Conservation (phyloP, 2,888 invertebrate genomes). For the Rhynchonema sp. region DNA sequence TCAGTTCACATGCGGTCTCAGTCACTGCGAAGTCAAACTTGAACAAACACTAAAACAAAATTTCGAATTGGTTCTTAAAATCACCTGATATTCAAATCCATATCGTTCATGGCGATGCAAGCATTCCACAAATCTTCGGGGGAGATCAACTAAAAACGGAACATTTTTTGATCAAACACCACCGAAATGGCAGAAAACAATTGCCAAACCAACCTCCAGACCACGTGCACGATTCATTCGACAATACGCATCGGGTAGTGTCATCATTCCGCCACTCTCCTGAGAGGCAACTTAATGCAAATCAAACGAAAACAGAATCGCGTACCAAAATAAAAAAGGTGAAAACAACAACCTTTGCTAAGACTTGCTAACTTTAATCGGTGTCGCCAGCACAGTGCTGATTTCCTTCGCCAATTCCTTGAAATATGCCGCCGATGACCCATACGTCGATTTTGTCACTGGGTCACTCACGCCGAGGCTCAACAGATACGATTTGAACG, state of each 20-base stretch:
- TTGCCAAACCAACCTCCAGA: constrained; percentile 42
- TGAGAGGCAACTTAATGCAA: constrained; percentile 25
- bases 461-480: constrained; percentile 95
- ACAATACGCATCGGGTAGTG: constrained; percentile 85
- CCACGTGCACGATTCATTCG: constrained; percentile 88
- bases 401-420: constrained; percentile 64
- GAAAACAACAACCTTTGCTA: background rate
- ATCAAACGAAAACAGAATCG: background rate
- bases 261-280: constrained; percentile 89
- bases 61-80: background rate
- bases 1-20: too few species aligned
- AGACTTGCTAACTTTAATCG: constrained; percentile 47
- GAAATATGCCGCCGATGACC: constrained; percentile 62
- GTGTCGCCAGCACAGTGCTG: constrained; percentile 55
- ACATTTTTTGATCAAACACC: background rate
- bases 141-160: constrained; percentile 47
- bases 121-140: constrained; percentile 89
- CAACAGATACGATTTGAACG: constrained; percentile 82
- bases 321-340: background rate
- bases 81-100: constrained; percentile 7
- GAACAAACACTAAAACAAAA: too few species aligned
- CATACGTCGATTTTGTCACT: constrained; percentile 73
- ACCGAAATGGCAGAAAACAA: background rate
- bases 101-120: constrained; percentile 39
- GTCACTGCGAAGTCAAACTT: too few species aligned